Evolutionary conservation across 2,888 invertebrate species (phyloP).

Genomic region (Scaptomyza cyrtandrae): DNA sequence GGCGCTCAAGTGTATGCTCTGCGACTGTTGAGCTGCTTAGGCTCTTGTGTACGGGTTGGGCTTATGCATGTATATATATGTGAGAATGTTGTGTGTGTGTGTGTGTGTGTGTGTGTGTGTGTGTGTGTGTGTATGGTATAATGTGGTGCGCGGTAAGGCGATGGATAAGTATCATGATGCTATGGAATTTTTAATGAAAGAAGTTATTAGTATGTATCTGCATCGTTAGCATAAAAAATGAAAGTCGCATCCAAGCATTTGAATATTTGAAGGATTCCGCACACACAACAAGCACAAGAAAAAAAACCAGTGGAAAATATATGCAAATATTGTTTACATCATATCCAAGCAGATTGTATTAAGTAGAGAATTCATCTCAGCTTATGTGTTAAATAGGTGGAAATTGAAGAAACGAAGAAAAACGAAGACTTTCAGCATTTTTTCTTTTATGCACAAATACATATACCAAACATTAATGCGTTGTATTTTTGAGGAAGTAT

Average conservation of each 20-base stretch:
- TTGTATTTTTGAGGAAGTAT: neutral
- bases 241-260: constrained; percentile 48
- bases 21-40: constrained; percentile 61
- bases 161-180: constrained; percentile 52
- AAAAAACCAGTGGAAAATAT: neutral
- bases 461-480: neutral
- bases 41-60: constrained; percentile 31
- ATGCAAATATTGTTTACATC: neutral
- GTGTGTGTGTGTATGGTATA: constrained; percentile 1
- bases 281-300: neutral
- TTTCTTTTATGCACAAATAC: too few species aligned
- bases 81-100: constrained; percentile 9
- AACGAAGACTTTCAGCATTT: neutral
- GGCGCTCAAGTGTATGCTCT: constrained; percentile 76
- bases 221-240: constrained; percentile 78
- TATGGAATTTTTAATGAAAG: constrained; percentile 77
- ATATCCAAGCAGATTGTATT: neutral
- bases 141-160: constrained; percentile 21
- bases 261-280: constrained; percentile 33
- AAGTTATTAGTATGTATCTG: constrained; percentile 79
- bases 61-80: neutral
- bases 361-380: neutral
- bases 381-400: neutral
- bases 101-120: constrained; percentile 6
- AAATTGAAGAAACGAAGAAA: neutral